Evolutionary conservation across 2,888 invertebrate genomes (phyloP).

Genomic region (Mythimna impura): DNA sequence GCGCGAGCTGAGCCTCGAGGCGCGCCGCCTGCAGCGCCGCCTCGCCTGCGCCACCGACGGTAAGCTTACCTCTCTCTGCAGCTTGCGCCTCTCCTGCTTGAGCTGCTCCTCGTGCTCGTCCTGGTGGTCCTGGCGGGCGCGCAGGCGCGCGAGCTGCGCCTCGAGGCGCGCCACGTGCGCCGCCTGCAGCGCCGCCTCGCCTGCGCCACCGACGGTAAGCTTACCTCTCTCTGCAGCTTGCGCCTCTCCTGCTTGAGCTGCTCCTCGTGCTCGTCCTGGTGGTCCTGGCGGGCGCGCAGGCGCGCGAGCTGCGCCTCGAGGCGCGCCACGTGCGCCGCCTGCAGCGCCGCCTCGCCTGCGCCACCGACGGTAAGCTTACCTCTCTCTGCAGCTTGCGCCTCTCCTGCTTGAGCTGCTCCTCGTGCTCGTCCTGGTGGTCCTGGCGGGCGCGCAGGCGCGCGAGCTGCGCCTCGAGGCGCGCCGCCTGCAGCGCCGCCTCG

Average conservation of each 20-base stretch:
- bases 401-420: constrained; percentile 98
- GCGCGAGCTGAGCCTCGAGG: constrained; percentile 98
- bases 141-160: constrained; percentile 98
- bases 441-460: constrained; percentile 97
- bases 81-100: constrained; percentile 97
- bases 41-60: constrained; percentile 99
- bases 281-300: constrained; percentile 97
- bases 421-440: constrained; percentile 97
- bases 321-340: constrained; percentile 98
- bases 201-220: no score
- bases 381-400: constrained; percentile 98
- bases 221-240: constrained; percentile 98
- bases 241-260: constrained; percentile 98
- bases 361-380: no score
- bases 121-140: constrained; percentile 97
- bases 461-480: constrained; percentile 99
- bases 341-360: constrained; percentile 99
- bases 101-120: constrained; percentile 98
- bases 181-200: constrained; percentile 99
- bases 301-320: constrained; percentile 98
- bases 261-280: constrained; percentile 98
- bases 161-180: constrained; percentile 98
- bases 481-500: constrained; percentile 99
- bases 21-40: constrained; percentile 99
- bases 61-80: constrained; percentile 99